phyloP scores from a whole-genome alignment of 2,888 invertebrate species.

The Epicampocera succincta region DNA sequence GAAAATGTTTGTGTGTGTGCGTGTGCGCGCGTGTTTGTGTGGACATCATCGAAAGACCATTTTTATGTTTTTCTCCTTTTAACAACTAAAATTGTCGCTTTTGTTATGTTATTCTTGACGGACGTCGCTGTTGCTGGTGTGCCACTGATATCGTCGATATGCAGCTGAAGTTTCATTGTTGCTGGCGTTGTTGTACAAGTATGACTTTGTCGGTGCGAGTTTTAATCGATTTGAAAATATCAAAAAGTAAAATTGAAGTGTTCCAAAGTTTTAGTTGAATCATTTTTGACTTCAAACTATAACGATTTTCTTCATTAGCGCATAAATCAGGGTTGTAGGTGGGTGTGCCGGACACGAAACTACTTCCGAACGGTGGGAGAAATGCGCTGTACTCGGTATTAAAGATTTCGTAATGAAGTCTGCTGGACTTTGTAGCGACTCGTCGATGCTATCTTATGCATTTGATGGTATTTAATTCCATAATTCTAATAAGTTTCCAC shows the following conservation, averaged over 20 bases:
- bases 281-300: slow-evolving; percentile 14
- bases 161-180: neutral
- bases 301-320: neutral
- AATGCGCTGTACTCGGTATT: no score
- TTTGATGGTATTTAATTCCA: no score
- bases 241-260: neutral
- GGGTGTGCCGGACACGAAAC: no score
- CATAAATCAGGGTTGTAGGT: no score
- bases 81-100: slow-evolving; percentile 14
- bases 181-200: neutral
- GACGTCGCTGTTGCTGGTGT: slow-evolving; percentile 5
- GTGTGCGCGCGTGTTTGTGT: neutral
- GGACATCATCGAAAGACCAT: slow-evolving; percentile 34
- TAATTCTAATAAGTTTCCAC: no score
- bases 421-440: no score
- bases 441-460: no score
- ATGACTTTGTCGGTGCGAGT: slow-evolving; percentile 38
- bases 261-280: slow-evolving; percentile 19
- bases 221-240: slow-evolving; percentile 50
- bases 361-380: no score
- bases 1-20: no score
- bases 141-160: neutral
- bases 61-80: slow-evolving; percentile 50
- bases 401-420: no score
- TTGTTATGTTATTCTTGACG: slow-evolving; percentile 37